phyloP scores from a whole-genome alignment of 2,888 invertebrate species.

The Cylloceria caligata region DNA sequence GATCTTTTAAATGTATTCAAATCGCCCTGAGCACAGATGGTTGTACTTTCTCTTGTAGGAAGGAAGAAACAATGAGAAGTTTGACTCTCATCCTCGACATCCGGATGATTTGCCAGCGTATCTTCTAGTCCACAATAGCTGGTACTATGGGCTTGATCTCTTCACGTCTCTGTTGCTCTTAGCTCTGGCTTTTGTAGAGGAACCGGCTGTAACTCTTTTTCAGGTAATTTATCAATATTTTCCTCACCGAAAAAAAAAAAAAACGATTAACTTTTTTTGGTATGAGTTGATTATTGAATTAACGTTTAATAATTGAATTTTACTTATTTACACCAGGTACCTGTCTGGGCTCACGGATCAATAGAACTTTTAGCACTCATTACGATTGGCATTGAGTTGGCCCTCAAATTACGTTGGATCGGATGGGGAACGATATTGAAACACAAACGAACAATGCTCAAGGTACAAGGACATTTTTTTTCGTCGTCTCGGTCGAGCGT shows the following conservation, averaged over 20 bases:
- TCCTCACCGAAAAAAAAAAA: not conserved
- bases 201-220: slow-evolving; percentile 91
- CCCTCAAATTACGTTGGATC: slow-evolving; percentile 94
- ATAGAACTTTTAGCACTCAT: slow-evolving; percentile 92
- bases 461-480: slow-evolving; percentile 86
- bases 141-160: slow-evolving; percentile 94
- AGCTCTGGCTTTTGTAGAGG: slow-evolving; percentile 91
- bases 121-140: slow-evolving; percentile 93
- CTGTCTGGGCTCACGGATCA: slow-evolving; percentile 92
- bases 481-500: slow-evolving; percentile 8
- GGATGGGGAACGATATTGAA: slow-evolving; percentile 93
- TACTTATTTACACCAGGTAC: slow-evolving; percentile 85
- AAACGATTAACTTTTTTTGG: not conserved
- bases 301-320: slow-evolving; percentile 2
- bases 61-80: slow-evolving; percentile 96
- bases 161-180: slow-evolving; percentile 91
- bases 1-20: slow-evolving; percentile 7
- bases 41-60: slow-evolving; percentile 87
- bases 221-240: slow-evolving; percentile 84
- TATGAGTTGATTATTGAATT: not conserved
- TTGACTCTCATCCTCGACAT: slow-evolving; percentile 94
- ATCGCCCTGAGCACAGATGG: slow-evolving; percentile 24
- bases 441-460: slow-evolving; percentile 94
- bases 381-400: slow-evolving; percentile 91
- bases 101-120: slow-evolving; percentile 94